A percentile compares a stretch with the other conserved stretches of the same genome.
Conservation (phyloP, 2,888 invertebrate genomes). For the Chaitophorus viminalis region DNA sequence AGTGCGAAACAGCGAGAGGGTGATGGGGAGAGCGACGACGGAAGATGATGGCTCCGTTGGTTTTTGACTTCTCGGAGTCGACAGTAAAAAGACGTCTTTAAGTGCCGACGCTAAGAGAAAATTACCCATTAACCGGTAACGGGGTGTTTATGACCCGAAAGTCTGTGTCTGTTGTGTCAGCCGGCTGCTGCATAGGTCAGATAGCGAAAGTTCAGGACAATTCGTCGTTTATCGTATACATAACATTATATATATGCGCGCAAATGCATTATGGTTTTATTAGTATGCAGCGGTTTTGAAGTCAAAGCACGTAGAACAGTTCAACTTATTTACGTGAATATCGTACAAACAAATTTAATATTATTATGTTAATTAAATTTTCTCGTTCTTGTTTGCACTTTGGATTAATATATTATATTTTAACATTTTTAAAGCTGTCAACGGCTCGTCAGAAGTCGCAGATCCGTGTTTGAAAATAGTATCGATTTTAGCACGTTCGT, state of each 20-base stretch:
- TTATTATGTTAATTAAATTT: neutral
- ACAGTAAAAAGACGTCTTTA: slow-evolving; percentile 57
- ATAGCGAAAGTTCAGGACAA: neutral
- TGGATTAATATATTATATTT: no score
- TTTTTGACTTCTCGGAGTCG: slow-evolving; percentile 48
- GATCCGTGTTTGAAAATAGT: no score
- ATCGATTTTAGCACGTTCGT: no score
- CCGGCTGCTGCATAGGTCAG: neutral
- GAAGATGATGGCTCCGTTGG: neutral
- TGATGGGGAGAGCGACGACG: neutral
- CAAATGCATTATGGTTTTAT: neutral
- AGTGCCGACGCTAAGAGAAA: slow-evolving; percentile 46
- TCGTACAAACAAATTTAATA: neutral
- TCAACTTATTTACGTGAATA: neutral
- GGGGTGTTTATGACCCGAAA: slow-evolving; percentile 51
- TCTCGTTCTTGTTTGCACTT: neutral
- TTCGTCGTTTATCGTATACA: no score
- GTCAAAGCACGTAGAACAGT: neutral
- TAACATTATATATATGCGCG: neutral
- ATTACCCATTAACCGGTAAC: slow-evolving; percentile 57
- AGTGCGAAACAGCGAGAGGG: neutral
- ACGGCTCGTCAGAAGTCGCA: no score
- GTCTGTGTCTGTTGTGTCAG: slow-evolving; percentile 9
- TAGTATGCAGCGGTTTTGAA: neutral
- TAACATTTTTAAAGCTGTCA: no score